A percentile compares a stretch with the other conserved stretches of the same genome.
Evolutionary conservation across 1,140 invertebrate genomes (phyloP).

Genomic region (Zaprionus tsacasi): DNA sequence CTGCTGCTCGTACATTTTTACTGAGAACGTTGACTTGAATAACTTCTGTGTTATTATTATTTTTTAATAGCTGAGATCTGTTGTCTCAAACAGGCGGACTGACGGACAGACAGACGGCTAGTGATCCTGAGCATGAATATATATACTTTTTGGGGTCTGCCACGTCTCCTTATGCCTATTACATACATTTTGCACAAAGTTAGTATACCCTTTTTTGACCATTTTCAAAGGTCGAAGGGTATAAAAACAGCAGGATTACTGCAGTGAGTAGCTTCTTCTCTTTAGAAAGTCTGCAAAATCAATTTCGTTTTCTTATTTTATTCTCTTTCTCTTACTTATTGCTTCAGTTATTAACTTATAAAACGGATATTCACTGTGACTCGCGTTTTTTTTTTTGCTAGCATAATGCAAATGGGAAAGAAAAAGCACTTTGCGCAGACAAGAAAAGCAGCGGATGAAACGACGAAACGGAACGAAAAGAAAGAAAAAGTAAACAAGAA

Average conservation of each 20-base stretch:
- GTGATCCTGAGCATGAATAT: too few species aligned
- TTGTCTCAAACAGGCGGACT: too few species aligned
- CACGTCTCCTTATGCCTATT: too few species aligned
- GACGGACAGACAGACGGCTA: too few species aligned
- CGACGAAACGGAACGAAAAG: not conserved
- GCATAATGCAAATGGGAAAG: slow-evolving; percentile 67
- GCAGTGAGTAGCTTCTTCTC: not conserved
- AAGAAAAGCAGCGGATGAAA: not conserved
- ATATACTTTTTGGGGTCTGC: too few species aligned
- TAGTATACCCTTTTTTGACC: too few species aligned
- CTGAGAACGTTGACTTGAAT: too few species aligned
- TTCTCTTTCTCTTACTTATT: slow-evolving; percentile 13
- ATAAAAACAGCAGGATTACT: not conserved
- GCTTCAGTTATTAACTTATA: slow-evolving; percentile 52
- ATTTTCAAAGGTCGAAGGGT: too few species aligned
- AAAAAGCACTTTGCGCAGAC: slow-evolving; percentile 43
- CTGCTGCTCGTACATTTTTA: too few species aligned
- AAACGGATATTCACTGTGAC: slow-evolving; percentile 68
- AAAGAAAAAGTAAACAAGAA: not conserved
- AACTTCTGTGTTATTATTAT: too few species aligned
- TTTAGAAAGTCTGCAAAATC: not conserved
- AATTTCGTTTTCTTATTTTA: not conserved
- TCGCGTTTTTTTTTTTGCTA: slow-evolving; percentile 27
- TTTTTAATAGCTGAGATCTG: too few species aligned
- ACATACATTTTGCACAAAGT: too few species aligned